Evolutionary conservation across 2,113 vertebrate genomes (phyloP).

Genomic region (Hiodon alosoides): DNA sequence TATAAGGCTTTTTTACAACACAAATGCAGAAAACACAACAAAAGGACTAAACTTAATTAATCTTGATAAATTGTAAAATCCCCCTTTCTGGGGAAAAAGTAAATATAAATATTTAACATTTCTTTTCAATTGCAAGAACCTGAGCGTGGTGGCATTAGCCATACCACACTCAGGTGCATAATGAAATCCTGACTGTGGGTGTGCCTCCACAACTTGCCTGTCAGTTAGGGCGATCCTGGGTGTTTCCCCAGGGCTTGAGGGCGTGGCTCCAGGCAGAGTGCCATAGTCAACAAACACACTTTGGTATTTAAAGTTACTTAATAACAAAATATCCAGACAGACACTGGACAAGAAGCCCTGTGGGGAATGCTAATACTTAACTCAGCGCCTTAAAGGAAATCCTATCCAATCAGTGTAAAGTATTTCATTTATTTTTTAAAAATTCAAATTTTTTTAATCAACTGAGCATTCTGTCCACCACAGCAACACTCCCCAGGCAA

Average conservation of each 20-base stretch:
- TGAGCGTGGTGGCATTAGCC: too few species aligned
- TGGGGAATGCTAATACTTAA: conserved; percentile 34
- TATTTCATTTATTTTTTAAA: conserved; percentile 4
- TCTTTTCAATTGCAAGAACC: too few species aligned
- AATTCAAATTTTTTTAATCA: neutral
- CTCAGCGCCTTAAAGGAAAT: conserved; percentile 23
- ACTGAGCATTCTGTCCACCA: conserved; percentile 7
- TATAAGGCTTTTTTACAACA: too few species aligned
- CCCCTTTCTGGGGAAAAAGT: too few species aligned
- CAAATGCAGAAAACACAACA: too few species aligned
- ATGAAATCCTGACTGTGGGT: too few species aligned
- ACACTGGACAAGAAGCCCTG: conserved; percentile 15
- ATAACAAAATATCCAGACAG: conserved; percentile 16
- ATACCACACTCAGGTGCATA: too few species aligned
- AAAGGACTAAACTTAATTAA: too few species aligned
- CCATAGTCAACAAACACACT: conserved; percentile 22
- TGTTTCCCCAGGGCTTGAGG: conserved; percentile 1
- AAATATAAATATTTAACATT: too few species aligned
- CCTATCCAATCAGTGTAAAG: conserved; percentile 12
- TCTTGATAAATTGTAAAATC: too few species aligned
- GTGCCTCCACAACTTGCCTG: too few species aligned
- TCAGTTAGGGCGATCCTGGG: too few species aligned
- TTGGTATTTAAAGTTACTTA: conserved; percentile 11
- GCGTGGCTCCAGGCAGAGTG: conserved; percentile 30
- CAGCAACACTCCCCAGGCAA: neutral